Evolutionary conservation across 2,113 vertebrate genomes (phyloP).

Genomic region (Pteropus alecto): DNA sequence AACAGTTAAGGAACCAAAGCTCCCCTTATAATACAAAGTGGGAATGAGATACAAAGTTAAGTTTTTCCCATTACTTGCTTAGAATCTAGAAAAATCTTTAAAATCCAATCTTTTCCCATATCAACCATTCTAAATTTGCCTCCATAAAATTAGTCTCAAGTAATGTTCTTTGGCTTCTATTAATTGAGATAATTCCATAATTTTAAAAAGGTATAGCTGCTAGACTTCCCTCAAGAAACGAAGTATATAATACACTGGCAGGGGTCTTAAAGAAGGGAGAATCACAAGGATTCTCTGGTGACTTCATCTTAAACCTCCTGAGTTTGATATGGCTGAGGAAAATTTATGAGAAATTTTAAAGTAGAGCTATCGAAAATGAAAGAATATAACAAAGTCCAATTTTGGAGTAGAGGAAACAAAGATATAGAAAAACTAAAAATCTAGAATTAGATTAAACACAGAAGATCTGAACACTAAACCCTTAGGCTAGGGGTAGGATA

Average conservation of each 20-base stretch:
- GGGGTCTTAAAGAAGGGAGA: not conserved
- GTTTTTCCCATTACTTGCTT: not conserved
- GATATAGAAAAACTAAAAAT: not conserved
- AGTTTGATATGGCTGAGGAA: not conserved
- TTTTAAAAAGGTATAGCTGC: not conserved
- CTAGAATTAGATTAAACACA: not conserved
- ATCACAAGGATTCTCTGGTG: not conserved
- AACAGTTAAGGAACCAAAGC: not conserved
- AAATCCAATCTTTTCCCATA: not conserved
- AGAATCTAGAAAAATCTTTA: slow-evolving; percentile 20
- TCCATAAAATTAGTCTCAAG: not conserved
- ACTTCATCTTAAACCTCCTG: slow-evolving; percentile 10
- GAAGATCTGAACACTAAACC: not conserved
- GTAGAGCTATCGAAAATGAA: not conserved
- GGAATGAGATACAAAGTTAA: not conserved
- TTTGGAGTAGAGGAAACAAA: not conserved
- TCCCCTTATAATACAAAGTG: not conserved
- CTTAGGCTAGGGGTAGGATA: not conserved
- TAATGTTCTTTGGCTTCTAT: not conserved
- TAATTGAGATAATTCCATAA: not conserved
- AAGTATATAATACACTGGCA: not conserved
- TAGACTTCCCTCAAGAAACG: not conserved
- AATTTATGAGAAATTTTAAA: not conserved
- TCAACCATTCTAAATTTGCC: not conserved
- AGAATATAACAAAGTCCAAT: not conserved